phyloP scores from a whole-genome alignment of 2,113 vertebrate species.

The Hippocampus abdominalis region DNA sequence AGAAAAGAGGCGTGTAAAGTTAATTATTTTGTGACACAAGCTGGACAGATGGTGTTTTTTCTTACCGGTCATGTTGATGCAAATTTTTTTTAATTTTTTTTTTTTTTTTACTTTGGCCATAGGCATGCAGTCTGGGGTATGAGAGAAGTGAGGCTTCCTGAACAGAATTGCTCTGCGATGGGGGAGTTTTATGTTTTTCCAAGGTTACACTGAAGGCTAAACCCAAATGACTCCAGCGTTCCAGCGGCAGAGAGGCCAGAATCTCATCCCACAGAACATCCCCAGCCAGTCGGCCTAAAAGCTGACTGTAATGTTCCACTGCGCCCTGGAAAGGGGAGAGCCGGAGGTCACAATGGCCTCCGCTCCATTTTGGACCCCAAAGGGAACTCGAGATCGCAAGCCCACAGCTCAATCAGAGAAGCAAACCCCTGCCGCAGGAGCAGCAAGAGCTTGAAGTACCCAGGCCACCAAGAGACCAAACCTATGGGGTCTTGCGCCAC shows the following conservation, averaged over 20 bases:
- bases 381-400: no score
- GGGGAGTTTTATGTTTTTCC: neutral
- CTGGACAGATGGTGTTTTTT: neutral
- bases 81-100: neutral
- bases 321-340: no score
- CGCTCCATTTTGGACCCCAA: no score
- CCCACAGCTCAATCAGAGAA: no score
- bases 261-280: neutral
- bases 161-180: neutral
- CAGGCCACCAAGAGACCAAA: no score
- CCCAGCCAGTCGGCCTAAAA: neutral
- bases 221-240: no score
- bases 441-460: no score
- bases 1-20: slow-evolving; percentile 1
- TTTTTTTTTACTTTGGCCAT: neutral
- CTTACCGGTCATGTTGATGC: neutral
- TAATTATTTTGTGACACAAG: neutral
- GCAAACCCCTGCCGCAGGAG: no score
- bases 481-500: no score
- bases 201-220: neutral
- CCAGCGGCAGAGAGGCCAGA: no score
- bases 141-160: neutral
- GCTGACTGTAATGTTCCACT: no score
- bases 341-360: no score
- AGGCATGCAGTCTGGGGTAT: neutral